Evolutionary conservation across 2,888 invertebrate species (phyloP), one percentile per base, ranked within the genome.

Genomic region (Drosophila algonquin): DNA sequence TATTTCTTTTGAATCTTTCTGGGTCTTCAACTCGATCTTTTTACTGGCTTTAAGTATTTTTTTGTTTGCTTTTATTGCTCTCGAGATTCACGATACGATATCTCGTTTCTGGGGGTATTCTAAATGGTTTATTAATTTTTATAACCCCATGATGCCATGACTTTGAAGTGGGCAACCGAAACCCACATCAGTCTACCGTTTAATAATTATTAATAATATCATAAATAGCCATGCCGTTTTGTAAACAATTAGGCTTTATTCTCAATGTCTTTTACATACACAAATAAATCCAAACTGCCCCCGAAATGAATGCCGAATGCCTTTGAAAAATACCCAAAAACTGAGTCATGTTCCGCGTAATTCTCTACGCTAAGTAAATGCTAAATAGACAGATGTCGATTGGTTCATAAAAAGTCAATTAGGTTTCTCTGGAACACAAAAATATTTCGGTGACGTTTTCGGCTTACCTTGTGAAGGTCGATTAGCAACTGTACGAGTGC

Each of bases 21-120:
- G 57, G 27, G 48, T 30, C 51, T 64, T 56, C 53, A 56, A 64
- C 48, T 62, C 48, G 54, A 63, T 78, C 32, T 60, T 48, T 58
- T 40, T 47, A 21, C 12, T 67, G 56, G 48, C 50, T 61, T 62
- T 46, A n/a, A 12, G 40, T 52, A 55, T 81, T 54, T 63, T 70
- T 76, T 79, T 62, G 74, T 56, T 62, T 56, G 56, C 62, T 80
- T 69, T 69, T 70, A 72, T 67, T 21, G 52, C 58, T 59, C 70
- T 79, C 65, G 59, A 84, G 85, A 71, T 85, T 63, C 77, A 81
- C 70, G 72, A 81, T 87, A 70, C 70, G 75, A 81, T 84, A 72
- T 73, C 68, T 54, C 27, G 32, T 48, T 65, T 30, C 57, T 64
- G 50, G 47, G 46, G 50, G 50, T 63, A 73, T 82, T 87, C 85